Evolutionary conservation across 2,888 invertebrate genomes (phyloP), one percentile per base, ranked within the genome.

Genomic region (Leucoptera coffeella): DNA sequence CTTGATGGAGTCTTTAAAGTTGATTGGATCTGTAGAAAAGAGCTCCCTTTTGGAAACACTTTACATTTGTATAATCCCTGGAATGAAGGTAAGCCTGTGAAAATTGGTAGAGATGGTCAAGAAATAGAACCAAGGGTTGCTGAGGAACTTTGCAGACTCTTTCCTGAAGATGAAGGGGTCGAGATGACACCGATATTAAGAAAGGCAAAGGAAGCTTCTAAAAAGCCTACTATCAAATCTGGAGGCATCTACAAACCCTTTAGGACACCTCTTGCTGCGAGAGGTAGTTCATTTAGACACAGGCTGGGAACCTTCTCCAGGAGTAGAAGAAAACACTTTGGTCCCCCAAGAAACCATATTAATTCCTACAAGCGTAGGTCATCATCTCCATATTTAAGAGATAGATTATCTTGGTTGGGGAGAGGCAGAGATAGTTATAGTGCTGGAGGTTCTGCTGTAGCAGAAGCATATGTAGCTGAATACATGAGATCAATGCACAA

Each of bases 31-130:
- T 93, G 92, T 50, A 82, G 93, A 43, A 89, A 91, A 45, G 96
- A 96, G 52, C 69, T 97, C 33, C 84, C 93, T 2, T 97, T 97
- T 45, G 85, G 84, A 38, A 86, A 85, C 45, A 94, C 94, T 2
- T 78, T 87, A 40, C 94, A 96, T 56, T 69, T 97, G 32, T 92
- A 91, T 48, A 97, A 97, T 67, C 86, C 92, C 4, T 97, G 95
- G 94, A 97, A 97, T 72, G 95, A 96, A 51, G 91, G 93, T 23
- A 95, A 95, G 61, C 94, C 95, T 30, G 96, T 97, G 0, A 97
- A 97, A 75, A 96, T 97, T 44, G 97, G 95, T n/a, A 77, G 97
- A 34, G 97, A 97, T 72, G 97, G 97, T 1, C 87, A 96, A 75
- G 96, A 96, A 75, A 92, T 97, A 38, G 96, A 96, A 53, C 94